A percentile compares a stretch with the other conserved stretches of the same genome.
Conservation (phyloP, 2,888 invertebrate species). For the Xiphydria camelus region DNA sequence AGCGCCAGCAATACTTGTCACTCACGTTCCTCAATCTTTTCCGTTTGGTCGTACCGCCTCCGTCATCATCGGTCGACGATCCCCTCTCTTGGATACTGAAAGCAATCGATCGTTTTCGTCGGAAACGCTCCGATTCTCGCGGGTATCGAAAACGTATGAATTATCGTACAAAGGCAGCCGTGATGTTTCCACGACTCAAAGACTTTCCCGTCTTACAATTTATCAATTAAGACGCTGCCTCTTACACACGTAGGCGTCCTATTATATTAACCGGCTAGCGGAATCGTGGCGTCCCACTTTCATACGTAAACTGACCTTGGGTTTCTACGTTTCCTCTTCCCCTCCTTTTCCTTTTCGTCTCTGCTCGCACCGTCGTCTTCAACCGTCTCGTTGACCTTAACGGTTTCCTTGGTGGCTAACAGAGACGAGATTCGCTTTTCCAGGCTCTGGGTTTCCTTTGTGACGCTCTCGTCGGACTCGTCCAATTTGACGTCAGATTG, state of each 20-base stretch:
- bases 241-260: too few relatives aligned
- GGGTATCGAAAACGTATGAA: too few relatives aligned
- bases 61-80: constrained; percentile 15
- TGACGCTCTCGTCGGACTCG: constrained; percentile 10
- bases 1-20: constrained; percentile 83
- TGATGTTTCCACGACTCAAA: too few relatives aligned
- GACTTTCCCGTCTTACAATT: too few relatives aligned
- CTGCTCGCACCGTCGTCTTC: constrained; percentile 8
- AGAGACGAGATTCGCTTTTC: constrained; percentile 14
- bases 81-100: constrained; percentile 17
- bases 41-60: constrained; percentile 30
- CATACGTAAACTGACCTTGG: constrained; percentile 33
- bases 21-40: constrained; percentile 40
- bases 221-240: too few relatives aligned
- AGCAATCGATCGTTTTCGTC: not conserved
- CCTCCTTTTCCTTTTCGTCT: constrained; percentile 17
- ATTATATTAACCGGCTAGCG: too few relatives aligned
- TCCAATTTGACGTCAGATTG: not conserved
- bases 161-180: too few relatives aligned
- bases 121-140: too few relatives aligned
- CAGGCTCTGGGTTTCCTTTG: constrained; percentile 9
- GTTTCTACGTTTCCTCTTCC: constrained; percentile 40
- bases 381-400: constrained; percentile 12
- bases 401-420: constrained; percentile 8
- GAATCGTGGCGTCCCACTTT: too few relatives aligned